phyloP scores from a whole-genome alignment of 2,113 vertebrate genomes.

The Pygoscelis adeliae region DNA sequence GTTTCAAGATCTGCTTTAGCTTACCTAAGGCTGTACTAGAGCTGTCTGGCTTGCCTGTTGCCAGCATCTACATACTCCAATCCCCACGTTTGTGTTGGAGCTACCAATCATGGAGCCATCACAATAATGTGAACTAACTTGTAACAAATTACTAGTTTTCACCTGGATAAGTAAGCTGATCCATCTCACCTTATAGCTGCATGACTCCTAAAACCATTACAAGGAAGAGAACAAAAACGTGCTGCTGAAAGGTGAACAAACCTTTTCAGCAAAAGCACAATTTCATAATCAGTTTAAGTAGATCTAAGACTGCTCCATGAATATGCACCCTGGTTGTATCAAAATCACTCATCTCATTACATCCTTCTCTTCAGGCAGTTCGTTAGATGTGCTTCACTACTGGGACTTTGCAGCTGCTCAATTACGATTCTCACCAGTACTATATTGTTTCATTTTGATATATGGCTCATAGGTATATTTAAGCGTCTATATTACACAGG shows the following conservation, averaged over 20 bases:
- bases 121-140: not conserved
- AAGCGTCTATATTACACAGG: not conserved
- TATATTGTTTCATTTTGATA: not conserved
- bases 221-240: not conserved
- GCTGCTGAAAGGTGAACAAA: not conserved
- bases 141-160: not conserved
- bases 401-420: not conserved
- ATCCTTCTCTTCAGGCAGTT: not conserved
- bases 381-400: not conserved
- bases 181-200: not conserved
- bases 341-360: not conserved
- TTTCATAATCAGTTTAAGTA: not conserved
- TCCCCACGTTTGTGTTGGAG: not conserved
- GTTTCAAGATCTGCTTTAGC: not conserved
- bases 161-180: not conserved
- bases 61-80: not conserved
- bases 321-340: not conserved
- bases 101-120: not conserved
- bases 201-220: not conserved
- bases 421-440: not conserved
- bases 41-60: not conserved
- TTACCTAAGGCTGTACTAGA: not conserved
- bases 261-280: not conserved
- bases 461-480: not conserved
- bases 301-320: not conserved